These are phyloP conservation scores for Tricholauxania praeusta DNA, from an alignment of 2,888 invertebrate genomes.

Conservation along the genomic window DNA sequence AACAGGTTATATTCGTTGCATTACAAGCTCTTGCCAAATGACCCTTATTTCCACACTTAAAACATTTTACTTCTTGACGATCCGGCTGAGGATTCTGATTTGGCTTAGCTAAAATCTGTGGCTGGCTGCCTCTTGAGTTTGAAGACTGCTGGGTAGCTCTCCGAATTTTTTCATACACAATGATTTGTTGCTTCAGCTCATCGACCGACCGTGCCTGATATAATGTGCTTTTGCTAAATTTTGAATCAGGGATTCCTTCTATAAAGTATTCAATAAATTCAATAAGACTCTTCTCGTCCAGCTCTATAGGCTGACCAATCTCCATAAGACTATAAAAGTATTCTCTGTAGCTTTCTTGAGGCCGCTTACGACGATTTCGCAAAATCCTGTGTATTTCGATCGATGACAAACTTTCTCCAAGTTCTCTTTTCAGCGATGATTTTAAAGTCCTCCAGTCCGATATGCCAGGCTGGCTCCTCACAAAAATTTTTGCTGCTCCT, in stretches of 20 bases:
- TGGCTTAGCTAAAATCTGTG: too few species aligned
- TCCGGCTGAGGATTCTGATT: too few species aligned
- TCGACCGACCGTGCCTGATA: constrained; percentile 3
- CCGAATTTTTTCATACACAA: constrained; percentile 15
- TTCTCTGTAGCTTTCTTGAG: background rate
- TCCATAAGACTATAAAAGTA: constrained; percentile 11
- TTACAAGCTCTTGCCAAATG: too few species aligned
- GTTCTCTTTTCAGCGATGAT: constrained; percentile 22
- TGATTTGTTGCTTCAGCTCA: constrained; percentile 11
- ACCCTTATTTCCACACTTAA: too few species aligned
- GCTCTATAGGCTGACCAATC: constrained; percentile 7
- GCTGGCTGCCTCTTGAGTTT: too few species aligned
- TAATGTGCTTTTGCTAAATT: constrained; percentile 5
- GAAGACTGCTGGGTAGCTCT: too few species aligned
- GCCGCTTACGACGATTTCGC: constrained; percentile 14
- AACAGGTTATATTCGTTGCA: too few species aligned
- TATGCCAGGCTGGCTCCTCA: constrained; percentile 9
- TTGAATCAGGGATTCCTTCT: constrained; percentile 31
- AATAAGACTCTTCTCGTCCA: constrained; percentile 22
- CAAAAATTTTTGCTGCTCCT: constrained; percentile 29
- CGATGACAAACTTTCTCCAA: constrained; percentile 23
- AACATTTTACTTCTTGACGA: too few species aligned
- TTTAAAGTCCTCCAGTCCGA: constrained; percentile 30
- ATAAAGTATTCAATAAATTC: constrained; percentile 28
- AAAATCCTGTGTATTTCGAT: too few species aligned